Conservation (phyloP, 2,888 invertebrate genomes). For the Ornithoptera alexandrae region DNA sequence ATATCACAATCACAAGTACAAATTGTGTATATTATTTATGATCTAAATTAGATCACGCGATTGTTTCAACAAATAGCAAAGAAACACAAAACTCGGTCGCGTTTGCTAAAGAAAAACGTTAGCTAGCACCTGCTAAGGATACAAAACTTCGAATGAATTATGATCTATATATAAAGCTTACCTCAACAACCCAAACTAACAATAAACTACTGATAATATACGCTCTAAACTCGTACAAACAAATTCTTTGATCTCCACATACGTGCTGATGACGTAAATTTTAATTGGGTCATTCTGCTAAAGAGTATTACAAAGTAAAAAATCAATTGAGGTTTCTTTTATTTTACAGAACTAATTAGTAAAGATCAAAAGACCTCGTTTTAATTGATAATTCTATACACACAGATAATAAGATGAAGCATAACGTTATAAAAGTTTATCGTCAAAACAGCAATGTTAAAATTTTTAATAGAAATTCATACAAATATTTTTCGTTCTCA, state of each 20-base stretch:
- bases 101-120: slow-evolving; percentile 23
- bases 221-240: slow-evolving; percentile 17
- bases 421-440: too few species aligned
- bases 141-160: slow-evolving; percentile 37
- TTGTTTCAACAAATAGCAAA: slow-evolving; percentile 6
- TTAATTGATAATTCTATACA: not conserved
- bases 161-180: slow-evolving; percentile 50
- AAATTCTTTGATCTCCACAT: slow-evolving; percentile 24
- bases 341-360: slow-evolving; percentile 3
- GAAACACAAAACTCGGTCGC: slow-evolving; percentile 15
- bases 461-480: not conserved
- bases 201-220: slow-evolving; percentile 26
- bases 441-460: not conserved
- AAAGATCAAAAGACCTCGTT: slow-evolving; percentile 20
- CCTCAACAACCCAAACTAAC: slow-evolving; percentile 38
- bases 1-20: not conserved
- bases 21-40: not conserved
- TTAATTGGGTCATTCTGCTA: slow-evolving; percentile 22
- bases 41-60: not conserved
- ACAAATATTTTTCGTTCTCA: not conserved
- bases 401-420: not conserved
- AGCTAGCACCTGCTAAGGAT: slow-evolving; percentile 19
- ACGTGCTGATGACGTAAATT: slow-evolving; percentile 17
- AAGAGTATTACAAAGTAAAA: slow-evolving; percentile 20
- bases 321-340: slow-evolving; percentile 9